These are phyloP conservation scores for Nyctereutes procyonoides DNA, from an alignment of 2,113 vertebrate genomes.

Conservation along the genomic window DNA sequence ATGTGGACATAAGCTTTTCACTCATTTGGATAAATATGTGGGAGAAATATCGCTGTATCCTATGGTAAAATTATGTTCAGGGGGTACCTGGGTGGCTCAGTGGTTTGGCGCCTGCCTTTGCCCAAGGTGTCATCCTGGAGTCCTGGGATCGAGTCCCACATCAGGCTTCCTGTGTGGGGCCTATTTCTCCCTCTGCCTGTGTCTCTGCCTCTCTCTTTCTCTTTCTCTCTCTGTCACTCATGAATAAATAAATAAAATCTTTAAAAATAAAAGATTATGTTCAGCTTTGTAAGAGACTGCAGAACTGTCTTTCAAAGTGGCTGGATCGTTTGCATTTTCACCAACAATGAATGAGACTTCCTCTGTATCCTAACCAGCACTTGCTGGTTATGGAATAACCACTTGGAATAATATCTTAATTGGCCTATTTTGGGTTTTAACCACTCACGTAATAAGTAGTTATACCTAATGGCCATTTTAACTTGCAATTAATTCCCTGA, in stretches of 20 bases:
- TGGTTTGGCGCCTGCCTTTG: too few relatives aligned
- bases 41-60: neutral
- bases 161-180: too few relatives aligned
- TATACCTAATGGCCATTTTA: neutral
- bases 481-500: neutral
- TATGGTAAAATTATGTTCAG: neutral
- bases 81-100: too few relatives aligned
- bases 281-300: neutral
- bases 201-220: too few relatives aligned
- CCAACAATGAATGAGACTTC: neutral
- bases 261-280: neutral
- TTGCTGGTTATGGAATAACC: neutral
- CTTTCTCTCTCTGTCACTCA: too few relatives aligned
- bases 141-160: too few relatives aligned
- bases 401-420: too few relatives aligned
- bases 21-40: neutral
- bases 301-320: neutral
- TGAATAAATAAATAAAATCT: too few relatives aligned
- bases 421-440: neutral
- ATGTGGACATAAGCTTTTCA: neutral
- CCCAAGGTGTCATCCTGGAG: too few relatives aligned
- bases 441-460: neutral
- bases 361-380: neutral
- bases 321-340: neutral
- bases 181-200: too few relatives aligned